Evolutionary conservation across 1,140 invertebrate species (phyloP), one percentile per base, ranked within the genome.

Genomic region (Teleogryllus occipitalis): DNA sequence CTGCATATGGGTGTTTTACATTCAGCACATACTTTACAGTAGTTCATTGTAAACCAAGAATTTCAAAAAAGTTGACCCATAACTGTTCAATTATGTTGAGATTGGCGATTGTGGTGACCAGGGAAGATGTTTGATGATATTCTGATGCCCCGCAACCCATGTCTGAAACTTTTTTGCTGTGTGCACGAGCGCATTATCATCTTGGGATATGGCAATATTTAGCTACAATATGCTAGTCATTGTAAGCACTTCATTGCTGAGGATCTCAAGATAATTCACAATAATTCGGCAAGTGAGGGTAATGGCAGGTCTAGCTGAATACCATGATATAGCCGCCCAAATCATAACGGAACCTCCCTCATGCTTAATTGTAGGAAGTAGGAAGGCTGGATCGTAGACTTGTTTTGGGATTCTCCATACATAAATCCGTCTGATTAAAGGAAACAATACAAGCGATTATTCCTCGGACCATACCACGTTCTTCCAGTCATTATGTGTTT

Each of bases 381-480:
- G 27, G 27, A 1, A 39, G 27, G 27, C 27, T 5, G 27, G 5
- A 39, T 39, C 27, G 5, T 39, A 39, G 27, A 5, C 27, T 39
- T 39, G 27, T 39, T 39, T 39, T 39, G 27, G 27, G 5, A 39
- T 47, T 77, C 46, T 77, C 76, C 76, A 77, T 12, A 77, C 76
- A n/a, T 48, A 77, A 77, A 77, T 39, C 14, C 76, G 39, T 0
- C 76, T 39, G 21, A 47, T 39, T 47, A 39, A 7, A 12, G 15
- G 39, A 21, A 47, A 77, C 0, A 77, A 21, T 8, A 47, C 15
- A 21, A 48, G 47, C 7, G 39, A 21, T 46, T 39, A 77, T 3
- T 77, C 76, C 8, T 77, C 76, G 8, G 76, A 77, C 39, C 76
- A 77, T 77, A 77, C 46, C 10, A 77, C 76, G 2, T 48, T 21